These are phyloP conservation scores for Eilema sororculum DNA, from an alignment of 2,888 invertebrate genomes.

Conservation along the genomic window DNA sequence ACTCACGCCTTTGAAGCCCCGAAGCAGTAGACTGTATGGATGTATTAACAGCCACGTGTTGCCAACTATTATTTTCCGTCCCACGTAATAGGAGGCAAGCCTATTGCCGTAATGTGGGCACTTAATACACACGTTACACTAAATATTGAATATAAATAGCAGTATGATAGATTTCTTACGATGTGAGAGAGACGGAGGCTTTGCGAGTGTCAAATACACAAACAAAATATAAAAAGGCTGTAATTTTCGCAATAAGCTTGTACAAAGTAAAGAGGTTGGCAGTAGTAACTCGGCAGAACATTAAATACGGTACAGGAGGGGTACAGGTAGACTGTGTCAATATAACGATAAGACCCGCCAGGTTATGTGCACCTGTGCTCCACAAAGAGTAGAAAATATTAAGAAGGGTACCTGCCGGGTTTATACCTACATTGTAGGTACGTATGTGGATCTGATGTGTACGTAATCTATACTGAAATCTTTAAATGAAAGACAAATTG, in stretches of 20 bases:
- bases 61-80: no score
- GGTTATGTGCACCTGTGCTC: constrained; percentile 64
- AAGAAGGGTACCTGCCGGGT: neutral
- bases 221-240: neutral
- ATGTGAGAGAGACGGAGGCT: neutral
- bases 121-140: no score
- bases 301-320: constrained; percentile 42
- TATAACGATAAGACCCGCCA: constrained; percentile 59
- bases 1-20: no score
- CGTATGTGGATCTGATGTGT: neutral
- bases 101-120: no score
- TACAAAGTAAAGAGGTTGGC: constrained; percentile 5
- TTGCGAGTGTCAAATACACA: neutral
- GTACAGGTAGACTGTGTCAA: constrained; percentile 59
- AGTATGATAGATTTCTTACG: neutral
- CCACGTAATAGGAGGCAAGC: no score
- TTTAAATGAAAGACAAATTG: no score
- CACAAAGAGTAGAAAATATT: constrained; percentile 47
- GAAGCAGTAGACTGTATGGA: no score
- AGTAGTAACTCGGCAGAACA: constrained; percentile 23
- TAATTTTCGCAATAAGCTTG: neutral
- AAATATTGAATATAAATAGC: neutral
- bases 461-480: neutral
- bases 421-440: constrained; percentile 22
- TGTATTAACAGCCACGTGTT: no score